Evolutionary conservation across 2,113 vertebrate genomes (phyloP), one percentile per base, ranked within the genome.

Genomic region (Carettochelys insculpta): DNA sequence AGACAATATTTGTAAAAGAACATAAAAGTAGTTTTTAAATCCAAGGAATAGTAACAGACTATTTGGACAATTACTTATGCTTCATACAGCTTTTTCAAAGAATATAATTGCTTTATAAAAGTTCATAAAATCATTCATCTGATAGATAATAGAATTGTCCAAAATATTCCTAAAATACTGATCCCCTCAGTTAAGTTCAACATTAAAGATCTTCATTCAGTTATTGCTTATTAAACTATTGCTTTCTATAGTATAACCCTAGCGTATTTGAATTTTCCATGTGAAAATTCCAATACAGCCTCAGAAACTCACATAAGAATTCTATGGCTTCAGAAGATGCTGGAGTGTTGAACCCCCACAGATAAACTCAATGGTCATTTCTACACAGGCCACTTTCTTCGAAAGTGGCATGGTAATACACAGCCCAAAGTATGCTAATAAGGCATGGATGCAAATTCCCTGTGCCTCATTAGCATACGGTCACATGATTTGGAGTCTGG

Each of bases 91-190:
- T 80, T 45, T 45, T 31, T 87, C 56, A 38, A 68, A 22, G 34
- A 34, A 14, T 25, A 25, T 76, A 22, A n/a, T n/a, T n/a, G n/a
- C 53, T 83, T 83, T 81, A 82, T 38, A 76, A 75, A 27, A 45
- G 43, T 45, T 27, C 43, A 75, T 27, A 25, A 75, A 43, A 22
- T 94, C 56, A 93, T 92, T 84, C 94, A 92, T 89, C 90, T 95
- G 52, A 19, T 20, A 56, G 58, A 25, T 92, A 88, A 68, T 77
- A 75, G 78, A 92, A 90, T 65, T 85, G 73, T 76, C 56, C 19
- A 82, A 87, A 93, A 95, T 93, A 83, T 38, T 83, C 92, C 87
- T 73, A 51, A n/a, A 61, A 11, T 54, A 83, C 80, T 29, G 8
- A 16, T 31, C 56, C 76, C 65, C 22, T 73, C 81, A 76, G 56